These are phyloP conservation scores for Pyrgus malvae DNA, from an alignment of 2,888 invertebrate genomes.

Conservation along the genomic window DNA sequence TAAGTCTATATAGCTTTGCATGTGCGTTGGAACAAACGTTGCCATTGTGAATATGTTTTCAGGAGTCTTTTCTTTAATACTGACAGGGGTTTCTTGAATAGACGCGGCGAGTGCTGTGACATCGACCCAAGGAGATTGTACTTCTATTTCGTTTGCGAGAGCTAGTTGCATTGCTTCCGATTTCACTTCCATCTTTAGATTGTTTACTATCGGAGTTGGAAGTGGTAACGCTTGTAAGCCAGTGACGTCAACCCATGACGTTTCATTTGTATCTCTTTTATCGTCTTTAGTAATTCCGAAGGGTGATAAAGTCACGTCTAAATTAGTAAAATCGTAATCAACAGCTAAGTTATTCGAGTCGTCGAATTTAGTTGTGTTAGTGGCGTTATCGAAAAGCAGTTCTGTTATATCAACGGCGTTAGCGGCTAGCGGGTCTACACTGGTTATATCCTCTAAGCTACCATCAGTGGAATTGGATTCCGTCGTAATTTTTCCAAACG, in stretches of 20 bases:
- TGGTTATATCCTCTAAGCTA: conserved; percentile 63
- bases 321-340: conserved; percentile 62
- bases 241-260: conserved; percentile 55
- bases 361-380: conserved; percentile 50
- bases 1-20: conserved; percentile 83
- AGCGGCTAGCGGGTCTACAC: conserved; percentile 46
- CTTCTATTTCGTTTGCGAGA: conserved; percentile 88
- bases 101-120: conserved; percentile 86
- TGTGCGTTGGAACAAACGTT: conserved; percentile 83
- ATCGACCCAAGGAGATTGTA: conserved; percentile 89
- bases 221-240: conserved; percentile 48
- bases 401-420: conserved; percentile 67
- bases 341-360: conserved; percentile 47
- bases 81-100: conserved; percentile 83
- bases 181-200: conserved; percentile 56
- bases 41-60: conserved; percentile 80
- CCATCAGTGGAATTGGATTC: conserved; percentile 70
- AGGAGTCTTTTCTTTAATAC: conserved; percentile 82
- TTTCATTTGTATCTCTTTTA: conserved; percentile 45
- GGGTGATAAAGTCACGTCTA: conserved; percentile 53
- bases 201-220: conserved; percentile 32
- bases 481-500: conserved; percentile 70
- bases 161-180: conserved; percentile 86
- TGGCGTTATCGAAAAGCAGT: conserved; percentile 61
- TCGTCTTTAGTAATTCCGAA: conserved; percentile 53